phyloP scores from a whole-genome alignment of 2,113 vertebrate genomes.

The Glaucomys volans region DNA sequence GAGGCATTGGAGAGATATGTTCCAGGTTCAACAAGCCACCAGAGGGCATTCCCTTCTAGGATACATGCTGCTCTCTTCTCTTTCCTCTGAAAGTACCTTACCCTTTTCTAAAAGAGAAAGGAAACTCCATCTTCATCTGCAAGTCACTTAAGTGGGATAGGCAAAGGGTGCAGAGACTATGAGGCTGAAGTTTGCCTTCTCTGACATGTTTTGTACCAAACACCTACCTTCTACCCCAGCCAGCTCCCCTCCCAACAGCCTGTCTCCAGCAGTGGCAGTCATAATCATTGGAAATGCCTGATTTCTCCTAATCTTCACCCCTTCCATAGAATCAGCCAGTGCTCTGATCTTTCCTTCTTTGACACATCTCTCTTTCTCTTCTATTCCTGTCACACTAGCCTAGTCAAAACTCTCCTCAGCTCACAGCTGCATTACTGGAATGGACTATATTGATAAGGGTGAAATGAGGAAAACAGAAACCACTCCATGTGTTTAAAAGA shows the following conservation, averaged over 20 bases:
- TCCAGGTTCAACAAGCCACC: neutral
- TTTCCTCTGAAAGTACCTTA: neutral
- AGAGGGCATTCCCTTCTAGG: neutral
- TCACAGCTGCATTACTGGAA: neutral
- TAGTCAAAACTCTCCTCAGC: neutral
- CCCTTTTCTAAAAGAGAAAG: conserved; percentile 29
- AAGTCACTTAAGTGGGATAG: neutral
- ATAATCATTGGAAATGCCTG: neutral
- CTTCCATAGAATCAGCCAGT: neutral
- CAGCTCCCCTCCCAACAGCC: neutral
- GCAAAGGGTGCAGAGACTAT: neutral
- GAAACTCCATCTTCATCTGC: neutral
- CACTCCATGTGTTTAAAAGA: neutral
- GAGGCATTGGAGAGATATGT: neutral
- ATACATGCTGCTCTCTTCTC: neutral
- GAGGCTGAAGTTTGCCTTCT: neutral
- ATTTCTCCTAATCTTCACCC: neutral
- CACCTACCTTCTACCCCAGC: neutral
- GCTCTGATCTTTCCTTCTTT: neutral
- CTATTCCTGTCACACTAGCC: neutral
- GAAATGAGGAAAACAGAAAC: neutral
- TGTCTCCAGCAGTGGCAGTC: neutral
- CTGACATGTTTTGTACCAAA: neutral
- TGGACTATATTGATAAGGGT: neutral
- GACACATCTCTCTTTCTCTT: neutral